Conservation (phyloP, 2,888 invertebrate species). For the Polydrusus tereticollis region DNA sequence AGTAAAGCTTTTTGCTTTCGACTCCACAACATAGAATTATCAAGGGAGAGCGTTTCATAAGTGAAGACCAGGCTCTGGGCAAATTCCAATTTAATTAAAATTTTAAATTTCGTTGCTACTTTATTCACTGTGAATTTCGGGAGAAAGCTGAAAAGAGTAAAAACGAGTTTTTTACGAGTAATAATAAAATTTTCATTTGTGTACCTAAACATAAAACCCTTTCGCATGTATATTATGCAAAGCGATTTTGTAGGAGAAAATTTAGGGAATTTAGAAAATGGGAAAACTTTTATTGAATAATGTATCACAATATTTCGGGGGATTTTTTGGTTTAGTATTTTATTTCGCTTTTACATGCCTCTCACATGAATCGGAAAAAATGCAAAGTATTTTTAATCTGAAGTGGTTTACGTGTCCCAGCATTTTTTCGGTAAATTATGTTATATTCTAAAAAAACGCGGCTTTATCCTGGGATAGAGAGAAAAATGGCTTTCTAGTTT, state of each 20-base stretch:
- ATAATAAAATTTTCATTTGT: slow-evolving; percentile 20
- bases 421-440: no score
- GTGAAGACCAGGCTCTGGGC: background rate
- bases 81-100: slow-evolving; percentile 13
- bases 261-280: slow-evolving; percentile 6
- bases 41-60: slow-evolving; percentile 4
- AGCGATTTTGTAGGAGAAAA: slow-evolving; percentile 4
- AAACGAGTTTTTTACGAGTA: slow-evolving; percentile 18
- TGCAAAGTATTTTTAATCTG: background rate
- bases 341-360: background rate
- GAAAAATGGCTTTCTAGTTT: no score
- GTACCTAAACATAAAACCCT: slow-evolving; percentile 15
- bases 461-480: no score
- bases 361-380: background rate
- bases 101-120: slow-evolving; percentile 13
- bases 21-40: slow-evolving; percentile 15
- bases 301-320: background rate
- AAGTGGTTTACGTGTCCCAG: background rate
- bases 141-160: slow-evolving; percentile 4
- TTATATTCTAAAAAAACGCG: no score
- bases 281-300: slow-evolving; percentile 9
- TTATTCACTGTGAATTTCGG: slow-evolving; percentile 1
- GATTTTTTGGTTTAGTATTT: background rate
- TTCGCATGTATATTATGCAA: slow-evolving; percentile 14
- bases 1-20: background rate